These are phyloP conservation scores for Pomatorhinus ruficollis DNA, from an alignment of 2,113 vertebrate species.

Conservation along the genomic window DNA sequence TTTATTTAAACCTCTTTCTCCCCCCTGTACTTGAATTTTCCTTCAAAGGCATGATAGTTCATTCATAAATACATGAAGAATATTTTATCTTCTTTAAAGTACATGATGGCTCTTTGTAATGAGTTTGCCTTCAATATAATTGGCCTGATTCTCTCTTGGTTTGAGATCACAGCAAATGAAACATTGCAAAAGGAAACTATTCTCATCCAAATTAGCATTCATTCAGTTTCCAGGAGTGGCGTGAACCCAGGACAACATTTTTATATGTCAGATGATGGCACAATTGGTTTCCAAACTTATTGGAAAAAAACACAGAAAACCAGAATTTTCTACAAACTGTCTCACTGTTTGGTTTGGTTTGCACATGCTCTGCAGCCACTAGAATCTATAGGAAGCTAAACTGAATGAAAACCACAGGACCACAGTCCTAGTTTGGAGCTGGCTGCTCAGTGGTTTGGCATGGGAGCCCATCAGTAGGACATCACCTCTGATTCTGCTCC, in stretches of 20 bases:
- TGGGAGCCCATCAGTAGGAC: neutral
- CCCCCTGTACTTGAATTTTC: neutral
- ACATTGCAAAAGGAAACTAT: neutral
- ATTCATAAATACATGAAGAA: neutral
- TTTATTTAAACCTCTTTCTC: neutral
- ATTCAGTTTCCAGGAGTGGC: constrained; percentile 7
- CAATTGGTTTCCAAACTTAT: neutral
- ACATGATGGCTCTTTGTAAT: neutral
- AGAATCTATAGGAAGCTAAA: neutral
- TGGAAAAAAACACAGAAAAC: neutral
- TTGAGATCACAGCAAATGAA: constrained; percentile 14
- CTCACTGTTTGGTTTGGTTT: neutral
- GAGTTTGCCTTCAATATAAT: neutral
- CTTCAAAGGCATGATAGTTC: neutral
- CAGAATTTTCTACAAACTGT: neutral
- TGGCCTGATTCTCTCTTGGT: neutral
- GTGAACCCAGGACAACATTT: neutral
- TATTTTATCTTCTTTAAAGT: neutral
- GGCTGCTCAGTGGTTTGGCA: accelerated
- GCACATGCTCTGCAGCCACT: neutral
- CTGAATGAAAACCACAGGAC: neutral
- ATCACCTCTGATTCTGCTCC: neutral
- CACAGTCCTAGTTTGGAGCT: neutral
- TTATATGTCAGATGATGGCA: neutral
- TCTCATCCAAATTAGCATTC: neutral